Base-by-base conservation (phyloP, 2,888 invertebrate species). In the Rosalia funebris region DNA sequence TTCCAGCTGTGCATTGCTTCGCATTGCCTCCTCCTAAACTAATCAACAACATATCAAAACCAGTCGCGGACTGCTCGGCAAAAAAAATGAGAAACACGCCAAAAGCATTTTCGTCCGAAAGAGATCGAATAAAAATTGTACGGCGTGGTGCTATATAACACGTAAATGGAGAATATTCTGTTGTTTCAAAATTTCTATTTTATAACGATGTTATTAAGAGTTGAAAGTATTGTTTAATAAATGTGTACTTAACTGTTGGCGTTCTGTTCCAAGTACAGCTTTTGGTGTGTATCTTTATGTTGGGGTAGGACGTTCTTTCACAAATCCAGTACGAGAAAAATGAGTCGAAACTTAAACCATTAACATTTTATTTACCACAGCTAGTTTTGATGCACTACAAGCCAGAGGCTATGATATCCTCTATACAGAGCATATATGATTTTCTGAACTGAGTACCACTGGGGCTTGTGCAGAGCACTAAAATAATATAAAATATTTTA, bases 21-120 rank as follows among this genome's bases (percentile, higher is more conserved):
- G 46, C 45, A 48, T 60, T 56, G 50, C 53, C 41, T 17, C 19
- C 41, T n/a, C 15, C 36, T 53, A 20, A 53, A 53, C 25, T 53
- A 41, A 75, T 71, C 54, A 67, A 65, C 76, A 75, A 81, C 80
- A 81, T 80, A 80, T 81, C 79, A 78, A 73, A 75, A 77, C 81
- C 78, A 78, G 75, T 76, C 78, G 75, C 75, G 76, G 77, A 75
- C 76, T 72, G 71, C 75, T 76, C 68, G 69, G 68, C 69, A 63
- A 60, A 54, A 58, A 39, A 56, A 53, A 58, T 42, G 62, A 64
- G 69, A 72, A 62, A 70, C 72, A 71, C 70, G 60, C 71, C 72
- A 71, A 70, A 73, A 73, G 67, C 62, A 63, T 31, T 31, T 56
- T 32, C 52, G 41, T 55, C 53, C 34, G 53, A 54, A 42, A 36